Evolutionary conservation across 53 echinoderm and acorn worm genomes (phyloP).

Genomic region (Hippasteria phrygiana): DNA sequence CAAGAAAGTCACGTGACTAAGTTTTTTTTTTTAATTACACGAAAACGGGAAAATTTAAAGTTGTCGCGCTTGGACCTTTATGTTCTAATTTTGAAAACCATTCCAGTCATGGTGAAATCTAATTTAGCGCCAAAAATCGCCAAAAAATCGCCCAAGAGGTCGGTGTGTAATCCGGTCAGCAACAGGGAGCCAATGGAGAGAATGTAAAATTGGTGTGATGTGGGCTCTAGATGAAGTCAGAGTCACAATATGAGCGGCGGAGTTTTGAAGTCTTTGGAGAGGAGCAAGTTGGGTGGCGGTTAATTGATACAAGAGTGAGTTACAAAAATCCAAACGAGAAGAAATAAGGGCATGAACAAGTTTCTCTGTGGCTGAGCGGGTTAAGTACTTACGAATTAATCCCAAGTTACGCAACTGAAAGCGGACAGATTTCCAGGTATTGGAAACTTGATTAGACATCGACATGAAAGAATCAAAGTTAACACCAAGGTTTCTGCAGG

Average conservation of each 20-base stretch:
- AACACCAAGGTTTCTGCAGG: neutral
- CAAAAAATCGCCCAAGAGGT: no score
- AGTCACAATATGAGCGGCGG: neutral
- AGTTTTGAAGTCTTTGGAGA: neutral
- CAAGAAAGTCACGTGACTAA: no score
- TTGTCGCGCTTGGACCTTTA: no score
- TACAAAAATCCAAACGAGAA: neutral
- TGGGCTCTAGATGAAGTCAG: neutral
- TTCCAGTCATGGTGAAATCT: no score
- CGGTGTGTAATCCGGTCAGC: neutral
- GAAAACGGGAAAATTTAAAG: no score
- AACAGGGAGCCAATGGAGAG: neutral
- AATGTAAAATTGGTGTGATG: neutral
- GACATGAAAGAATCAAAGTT: neutral
- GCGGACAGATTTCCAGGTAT: no score
- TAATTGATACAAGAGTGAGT: neutral
- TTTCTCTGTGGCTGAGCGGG: slow-evolving; percentile 19
- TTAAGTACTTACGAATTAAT: neutral
- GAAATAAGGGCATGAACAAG: neutral
- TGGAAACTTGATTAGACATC: slow-evolving; percentile 7
- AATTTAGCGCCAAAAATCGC: no score
- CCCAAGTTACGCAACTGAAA: neutral
- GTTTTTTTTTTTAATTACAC: no score
- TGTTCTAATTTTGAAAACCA: no score
- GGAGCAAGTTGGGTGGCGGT: neutral